Evolutionary conservation across 2,797 vertebrate species (phyloP).

Genomic region (Sebastes iracundus): DNA sequence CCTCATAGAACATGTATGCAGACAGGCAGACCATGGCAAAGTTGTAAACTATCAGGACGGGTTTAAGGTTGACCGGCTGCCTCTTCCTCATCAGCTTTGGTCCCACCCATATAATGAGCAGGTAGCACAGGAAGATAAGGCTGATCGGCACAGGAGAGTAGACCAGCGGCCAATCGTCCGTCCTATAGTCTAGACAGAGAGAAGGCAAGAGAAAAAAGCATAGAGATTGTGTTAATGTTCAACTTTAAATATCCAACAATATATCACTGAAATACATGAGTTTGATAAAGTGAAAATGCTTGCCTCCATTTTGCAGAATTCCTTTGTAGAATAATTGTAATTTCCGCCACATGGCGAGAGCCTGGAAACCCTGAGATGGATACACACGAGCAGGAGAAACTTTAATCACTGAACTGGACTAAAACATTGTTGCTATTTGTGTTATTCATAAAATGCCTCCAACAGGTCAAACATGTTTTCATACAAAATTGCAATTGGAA

Average conservation of each 20-base stretch:
- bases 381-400: not conserved
- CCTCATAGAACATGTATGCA: constrained; percentile 83
- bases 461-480: not conserved
- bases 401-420: not conserved
- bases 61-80: constrained; percentile 66
- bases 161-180: constrained; percentile 77
- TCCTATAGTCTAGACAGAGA: constrained; percentile 78
- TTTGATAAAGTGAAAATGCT: not conserved
- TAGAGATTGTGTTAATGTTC: not conserved
- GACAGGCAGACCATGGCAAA: constrained; percentile 80
- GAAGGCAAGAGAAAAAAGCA: not conserved
- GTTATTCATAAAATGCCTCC: not conserved
- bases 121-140: constrained; percentile 73
- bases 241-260: not conserved
- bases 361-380: constrained; percentile 28
- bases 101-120: constrained; percentile 73
- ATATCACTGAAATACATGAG: too few species aligned
- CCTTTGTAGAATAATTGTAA: constrained; percentile 61
- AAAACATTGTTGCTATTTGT: not conserved
- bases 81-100: constrained; percentile 56
- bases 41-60: constrained; percentile 72
- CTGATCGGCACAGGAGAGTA: constrained; percentile 73
- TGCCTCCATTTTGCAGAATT: constrained; percentile 79
- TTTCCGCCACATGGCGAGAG: constrained; percentile 63
- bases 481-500: not conserved